These are phyloP conservation scores for Ceuthmochares aereus DNA, from an alignment of 2,113 vertebrate genomes.

Conservation along the genomic window DNA sequence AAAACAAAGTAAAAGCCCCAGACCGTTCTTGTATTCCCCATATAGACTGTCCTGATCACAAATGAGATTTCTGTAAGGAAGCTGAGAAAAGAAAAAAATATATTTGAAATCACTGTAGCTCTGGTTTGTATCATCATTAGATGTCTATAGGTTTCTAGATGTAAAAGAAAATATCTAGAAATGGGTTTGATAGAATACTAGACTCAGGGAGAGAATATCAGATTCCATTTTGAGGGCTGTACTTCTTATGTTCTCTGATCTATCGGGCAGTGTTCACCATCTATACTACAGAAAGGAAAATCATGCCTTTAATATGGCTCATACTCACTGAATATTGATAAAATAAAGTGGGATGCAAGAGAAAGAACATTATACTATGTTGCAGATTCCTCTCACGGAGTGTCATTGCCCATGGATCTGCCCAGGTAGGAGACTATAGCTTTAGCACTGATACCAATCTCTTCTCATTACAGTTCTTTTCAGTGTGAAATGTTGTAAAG, in stretches of 20 bases:
- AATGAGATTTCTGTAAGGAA: background rate
- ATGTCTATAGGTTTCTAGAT: background rate
- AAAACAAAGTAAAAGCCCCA: background rate
- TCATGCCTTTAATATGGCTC: background rate
- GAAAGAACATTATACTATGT: background rate
- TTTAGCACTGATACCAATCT: background rate
- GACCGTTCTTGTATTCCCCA: background rate
- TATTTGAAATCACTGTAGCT: background rate
- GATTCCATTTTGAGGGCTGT: background rate
- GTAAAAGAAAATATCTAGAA: background rate
- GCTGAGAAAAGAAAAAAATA: background rate
- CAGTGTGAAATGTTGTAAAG: background rate
- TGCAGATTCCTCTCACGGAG: background rate
- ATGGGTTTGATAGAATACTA: background rate
- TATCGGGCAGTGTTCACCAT: background rate
- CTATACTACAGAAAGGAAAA: background rate
- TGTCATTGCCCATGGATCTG: background rate
- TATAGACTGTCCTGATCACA: background rate
- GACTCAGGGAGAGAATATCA: background rate
- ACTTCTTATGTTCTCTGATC: background rate
- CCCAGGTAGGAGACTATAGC: background rate
- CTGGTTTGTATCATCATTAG: background rate
- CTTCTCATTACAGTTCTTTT: background rate
- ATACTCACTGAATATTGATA: background rate
- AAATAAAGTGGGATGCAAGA: background rate